Evolutionary conservation across 2,797 vertebrate genomes (phyloP), one percentile per base, ranked within the genome.

Genomic region (Melanogrammus aeglefinus): DNA sequence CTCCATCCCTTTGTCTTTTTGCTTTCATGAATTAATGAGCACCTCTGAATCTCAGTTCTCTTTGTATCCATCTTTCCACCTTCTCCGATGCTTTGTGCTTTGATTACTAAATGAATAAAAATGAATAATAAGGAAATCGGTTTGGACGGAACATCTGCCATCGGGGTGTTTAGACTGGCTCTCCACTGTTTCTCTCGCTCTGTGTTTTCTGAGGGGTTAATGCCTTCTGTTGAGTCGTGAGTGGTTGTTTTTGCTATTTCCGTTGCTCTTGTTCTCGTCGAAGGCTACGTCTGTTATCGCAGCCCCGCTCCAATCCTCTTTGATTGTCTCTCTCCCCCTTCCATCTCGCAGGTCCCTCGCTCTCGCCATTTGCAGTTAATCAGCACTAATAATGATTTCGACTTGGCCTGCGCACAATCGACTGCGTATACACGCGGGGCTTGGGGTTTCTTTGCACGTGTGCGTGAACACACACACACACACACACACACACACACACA

Each of bases 11-110:
- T 85, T 83, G 77, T 88, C 88, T 91, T 91, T 91, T 91, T 90
- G 86, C 91, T 90, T 91, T 91, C 91, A 92, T 92, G 88, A 92
- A 92, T 92, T 91, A 93, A 91, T 92, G 85, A 93, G 86, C 83
- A 87, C 86, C 78, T 89, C 86, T 73, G 87, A 88, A 90, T 92
- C 85, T 84, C 81, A 86, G 83, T 90, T 88, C 80, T 87, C 86
- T 87, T n/a, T 81, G 88, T 85, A 86, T 91, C 87, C 83, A 88
- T 91, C 88, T 36, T 74, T 38, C 35, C 16, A 63, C 27, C 51
- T 4, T 73, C 75, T 44, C n/a, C 82, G 85, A 82, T 84, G 83
- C 86, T 86, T 77, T 87, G 78, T 84, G 85, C 86, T 90, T 91
- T 90, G 87, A 84, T 84, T 90, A 84, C 91, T 92, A 89, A 91